Base-by-base conservation (phyloP, 2,113 vertebrate genomes). In the Glaucidium brasilianum region DNA sequence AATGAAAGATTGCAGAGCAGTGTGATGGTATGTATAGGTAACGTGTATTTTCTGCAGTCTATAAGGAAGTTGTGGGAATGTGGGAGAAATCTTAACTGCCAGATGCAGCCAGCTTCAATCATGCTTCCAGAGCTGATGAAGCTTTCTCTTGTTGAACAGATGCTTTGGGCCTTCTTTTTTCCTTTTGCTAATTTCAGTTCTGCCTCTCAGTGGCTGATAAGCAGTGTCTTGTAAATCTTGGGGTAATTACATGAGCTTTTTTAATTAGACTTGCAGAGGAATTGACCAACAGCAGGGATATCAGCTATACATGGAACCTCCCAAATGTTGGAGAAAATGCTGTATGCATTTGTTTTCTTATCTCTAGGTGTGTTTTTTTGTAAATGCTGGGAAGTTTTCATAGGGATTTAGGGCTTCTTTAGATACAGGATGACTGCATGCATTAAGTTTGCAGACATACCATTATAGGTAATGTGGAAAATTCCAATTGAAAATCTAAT, bases 151-250 rank as follows among this genome's bases (percentile, higher is more conserved):
- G 37, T 82, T 1, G 17, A 83, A 85, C 83, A 91, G 80, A 87
- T 95, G 86, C 77, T 95, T 94, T 80, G 64, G 73, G 85, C 83
- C 23, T 91, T 92, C 32, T 17, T 12, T 90, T 95, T 94, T 88
- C 41, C 47, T 92, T 92, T 63, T 78, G n/a, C 58, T 95, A 56
- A 74, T 95, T 92, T 87, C 75, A 49, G 11, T 76, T 85, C 1
- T 94, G 27, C 66, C 43, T 87, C 25, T 68, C 53, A 86, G 73
- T 81, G 52, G 27, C 53, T 91, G 17, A 10, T 83, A 87, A 87
- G 59, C 69, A 75, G 13, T 55, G 34, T 96, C 82, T 94, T 81
- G 58, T 91, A 97, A 94, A 84, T 80, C 84, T 85, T 79, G 1
- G 30, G 15, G 45, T 73, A 85, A 81, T 85, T 94, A 77, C 37